Conservation (phyloP, 2,113 vertebrate genomes). For the Myotis davidii region DNA sequence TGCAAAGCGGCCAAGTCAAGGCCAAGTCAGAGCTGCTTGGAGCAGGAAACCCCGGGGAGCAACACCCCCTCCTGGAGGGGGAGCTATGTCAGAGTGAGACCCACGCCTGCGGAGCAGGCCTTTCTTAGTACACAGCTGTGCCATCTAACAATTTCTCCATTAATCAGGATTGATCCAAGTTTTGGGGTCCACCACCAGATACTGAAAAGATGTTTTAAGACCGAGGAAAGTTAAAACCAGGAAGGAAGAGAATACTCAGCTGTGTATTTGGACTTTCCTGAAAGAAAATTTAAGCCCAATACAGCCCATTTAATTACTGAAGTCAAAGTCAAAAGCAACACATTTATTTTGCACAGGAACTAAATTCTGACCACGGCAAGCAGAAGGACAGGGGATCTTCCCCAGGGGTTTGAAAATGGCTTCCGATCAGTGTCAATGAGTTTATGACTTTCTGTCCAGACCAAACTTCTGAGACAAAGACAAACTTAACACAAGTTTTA, state of each 20-base stretch:
- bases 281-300: not conserved
- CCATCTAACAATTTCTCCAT: not conserved
- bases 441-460: not conserved
- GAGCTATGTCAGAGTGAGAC: not conserved
- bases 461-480: not conserved
- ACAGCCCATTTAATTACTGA: not conserved
- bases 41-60: too few species aligned
- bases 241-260: not conserved
- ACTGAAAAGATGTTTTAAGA: not conserved
- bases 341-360: not conserved
- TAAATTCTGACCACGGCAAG: not conserved
- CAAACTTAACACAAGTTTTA: not conserved
- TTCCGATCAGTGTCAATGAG: not conserved
- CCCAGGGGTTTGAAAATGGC: not conserved
- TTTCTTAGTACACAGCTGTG: not conserved
- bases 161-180: not conserved
- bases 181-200: not conserved
- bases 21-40: not conserved
- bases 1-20: not conserved
- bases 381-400: not conserved
- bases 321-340: not conserved
- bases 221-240: not conserved
- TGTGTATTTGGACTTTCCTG: not conserved
- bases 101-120: not conserved
- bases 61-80: accelerated